Base-by-base conservation (phyloP, 2,888 invertebrate genomes). In the Lomographa bimaculata region DNA sequence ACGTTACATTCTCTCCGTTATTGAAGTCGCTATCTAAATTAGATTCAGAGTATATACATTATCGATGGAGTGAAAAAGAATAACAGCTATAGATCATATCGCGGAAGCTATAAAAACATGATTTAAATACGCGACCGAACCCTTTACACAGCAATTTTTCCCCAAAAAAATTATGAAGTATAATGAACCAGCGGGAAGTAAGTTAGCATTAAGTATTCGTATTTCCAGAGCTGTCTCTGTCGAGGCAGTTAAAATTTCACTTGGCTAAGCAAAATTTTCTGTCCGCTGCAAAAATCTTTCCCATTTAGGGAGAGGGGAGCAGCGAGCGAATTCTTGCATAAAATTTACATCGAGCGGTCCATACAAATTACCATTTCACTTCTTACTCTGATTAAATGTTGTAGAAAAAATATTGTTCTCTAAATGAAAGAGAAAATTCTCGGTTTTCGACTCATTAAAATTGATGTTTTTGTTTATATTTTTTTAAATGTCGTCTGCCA, bases 331-430 rank as follows among this genome's bases (percentile, higher is more conserved):
- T 86, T 86, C 86, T 86, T 85, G 86, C 86, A 87, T 87, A 87
- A 87, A 87, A 86, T 86, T 84, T 85, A 86, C 87, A 89, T 89
- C 86, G 86, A 79, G 86, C 83, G 87, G 86, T 86, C 84, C 84
- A 87, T 85, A 89, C 86, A 87, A 87, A 89, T 89, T 86, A 86
- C 84, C 86, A 86, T 87, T 86, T 82, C 84, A 79, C 83, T 82
- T 84, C 85, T 86, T 85, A 81, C 84, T 84, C 84, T 87, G 87
- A 89, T 89, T 89, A 87, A 87, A 89, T 86, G 87, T 86, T 85
- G 81, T 85, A 89, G 87, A 89, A 89, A 87, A 89, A 86, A 86
- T 86, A 86, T 86, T 86, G 86, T 80, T 77, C 73, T 78, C 80
- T 70, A 84, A 87, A 86, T 84, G 84, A 81, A 77, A 79, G 74